Base-by-base conservation (phyloP, 2,113 vertebrate genomes). In the Pyxicephalus adspersus region DNA sequence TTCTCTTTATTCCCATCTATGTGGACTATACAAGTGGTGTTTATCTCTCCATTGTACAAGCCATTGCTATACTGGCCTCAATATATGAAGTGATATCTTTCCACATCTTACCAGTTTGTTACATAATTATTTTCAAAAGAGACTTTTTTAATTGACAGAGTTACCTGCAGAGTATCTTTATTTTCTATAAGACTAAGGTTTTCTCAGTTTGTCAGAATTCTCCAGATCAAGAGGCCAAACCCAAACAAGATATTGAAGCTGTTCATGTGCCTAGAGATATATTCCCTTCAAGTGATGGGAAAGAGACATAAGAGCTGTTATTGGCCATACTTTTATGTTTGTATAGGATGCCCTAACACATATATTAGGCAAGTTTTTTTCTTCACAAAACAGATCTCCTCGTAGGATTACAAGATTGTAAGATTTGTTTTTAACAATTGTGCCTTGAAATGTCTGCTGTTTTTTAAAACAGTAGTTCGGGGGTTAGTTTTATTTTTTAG, bases 71-170 rank as follows among this genome's bases (percentile, higher is more conserved):
- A 60, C 70, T 91, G 55, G 86, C 87, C 8, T 92, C 91, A 50
- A 88, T 60, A 79, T 92, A 91, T 7, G 87, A 87, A 1, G 84
- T 91, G 63, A 86, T 92, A 25, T 84, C 88, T 55, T 91, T 89
- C 45, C 88, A 90, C 83, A 86, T 91, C n/a, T 23, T 87, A 20
- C 90, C 90, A 22, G 86, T 86, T 74, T 90, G 87, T 60, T 87
- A 86, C 0, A 75, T 86, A 61, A 86, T 86, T 45, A 63, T 88
- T 2, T 81, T 76, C 23, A 82, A 88, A 80, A 87, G 85, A 63
- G 86, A 54, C 51, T 54, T 4, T 11, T 23, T 20, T 19, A 26
- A 55, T 4, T 55, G 50, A 55, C 15, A 34, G 31, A 34, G 6
- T 3, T 83, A 74, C n/a, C 13, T 83, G 15, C 45, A 76, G 34